Base-by-base conservation (phyloP, 2,113 vertebrate species). In the Felis catus region DNA sequence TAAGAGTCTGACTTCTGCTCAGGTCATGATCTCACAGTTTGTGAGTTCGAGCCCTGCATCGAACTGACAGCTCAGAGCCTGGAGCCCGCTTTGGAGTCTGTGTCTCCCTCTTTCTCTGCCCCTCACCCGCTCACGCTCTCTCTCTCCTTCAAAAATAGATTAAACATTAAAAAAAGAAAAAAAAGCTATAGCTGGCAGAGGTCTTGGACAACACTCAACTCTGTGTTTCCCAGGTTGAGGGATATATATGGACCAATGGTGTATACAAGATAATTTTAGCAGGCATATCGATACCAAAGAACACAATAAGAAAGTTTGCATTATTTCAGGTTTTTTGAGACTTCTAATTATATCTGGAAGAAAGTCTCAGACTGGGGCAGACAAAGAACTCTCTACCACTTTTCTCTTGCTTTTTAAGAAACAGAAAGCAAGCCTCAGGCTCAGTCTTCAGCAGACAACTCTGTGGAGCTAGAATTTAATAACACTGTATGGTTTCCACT, bases 381-480 rank as follows among this genome's bases (percentile, higher is more conserved):
- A 98, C 95, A 96, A 97, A 96, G 78, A 94, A 68, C 61, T 86
- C 31, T 58, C 61, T 33, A 97, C 90, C 55, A 90, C 81, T 95
- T 97, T 98, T 96, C 79, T 92, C 74, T 97, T 91, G 53, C 70
- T 94, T 97, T 95, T 95, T 53, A 95, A 96, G 87, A 96, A 92
- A 92, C 13, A 94, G 92, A 92, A 95, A 80, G 65, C 65, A 93
- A 92, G 95, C 63, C 92, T 96, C 70, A 63, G 95, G 95, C 86
- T 96, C 53, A 86, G 23, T 97, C 73, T 89, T 91, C 36, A 86
- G 78, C 82, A 96, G 71, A 79, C 33, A 87, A 66, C 86, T 88
- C 41, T 36, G 25, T 70, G 61, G 53, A 89, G 48, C 85, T 65
- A 87, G 63, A 92, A 82, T 93, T 96, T 95, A 97, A 97, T 88